phyloP scores from a whole-genome alignment of 2,888 invertebrate species.

The Chloroclystis v-ata region DNA sequence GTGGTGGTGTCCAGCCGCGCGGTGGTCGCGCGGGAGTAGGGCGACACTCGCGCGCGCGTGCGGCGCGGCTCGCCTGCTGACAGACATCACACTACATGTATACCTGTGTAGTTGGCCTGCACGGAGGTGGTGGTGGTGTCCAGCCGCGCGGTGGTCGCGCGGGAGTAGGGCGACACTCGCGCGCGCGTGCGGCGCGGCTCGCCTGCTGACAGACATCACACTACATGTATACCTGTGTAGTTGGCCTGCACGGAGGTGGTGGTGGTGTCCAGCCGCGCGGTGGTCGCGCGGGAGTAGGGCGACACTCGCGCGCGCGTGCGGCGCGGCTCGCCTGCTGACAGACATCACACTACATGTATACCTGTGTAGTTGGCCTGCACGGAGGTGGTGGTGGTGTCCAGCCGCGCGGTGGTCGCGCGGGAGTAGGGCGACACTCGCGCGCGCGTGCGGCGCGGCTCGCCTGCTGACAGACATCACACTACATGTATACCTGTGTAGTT shows the following conservation, averaged over 20 bases:
- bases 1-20: slow-evolving; percentile 44
- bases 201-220: background rate
- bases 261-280: slow-evolving; percentile 42
- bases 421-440: too few species aligned
- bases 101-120: slow-evolving; percentile 68
- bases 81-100: slow-evolving; percentile 3
- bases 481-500: too few species aligned
- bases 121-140: slow-evolving; percentile 57
- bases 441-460: too few species aligned
- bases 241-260: slow-evolving; percentile 57
- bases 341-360: slow-evolving; percentile 4
- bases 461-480: too few species aligned
- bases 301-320: slow-evolving; percentile 66
- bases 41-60: slow-evolving; percentile 69
- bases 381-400: too few species aligned
- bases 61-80: slow-evolving; percentile 47
- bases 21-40: slow-evolving; percentile 44
- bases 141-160: slow-evolving; percentile 19
- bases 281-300: slow-evolving; percentile 52
- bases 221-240: slow-evolving; percentile 65
- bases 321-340: slow-evolving; percentile 15
- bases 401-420: too few species aligned
- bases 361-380: too few species aligned
- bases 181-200: slow-evolving; percentile 45
- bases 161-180: slow-evolving; percentile 68